These are phyloP conservation scores for Octomys mimax DNA, from an alignment of 2,797 vertebrate genomes.

Conservation along the genomic window DNA sequence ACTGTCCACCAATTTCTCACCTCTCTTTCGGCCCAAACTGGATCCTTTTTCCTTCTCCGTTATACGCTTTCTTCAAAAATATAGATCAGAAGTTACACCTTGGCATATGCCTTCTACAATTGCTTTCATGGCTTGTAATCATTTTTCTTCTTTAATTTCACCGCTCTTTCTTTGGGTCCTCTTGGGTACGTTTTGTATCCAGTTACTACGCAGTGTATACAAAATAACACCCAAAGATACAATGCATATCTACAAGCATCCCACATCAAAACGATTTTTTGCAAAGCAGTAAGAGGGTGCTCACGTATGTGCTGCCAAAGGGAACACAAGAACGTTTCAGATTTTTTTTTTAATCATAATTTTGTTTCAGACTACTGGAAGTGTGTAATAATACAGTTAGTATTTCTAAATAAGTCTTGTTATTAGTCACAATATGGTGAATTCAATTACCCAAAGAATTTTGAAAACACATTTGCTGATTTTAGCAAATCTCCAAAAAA, in stretches of 20 bases:
- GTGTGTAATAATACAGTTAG: conserved; percentile 61
- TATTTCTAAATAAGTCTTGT: conserved; percentile 52
- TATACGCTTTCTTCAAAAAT: not conserved
- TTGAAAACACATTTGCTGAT: conserved; percentile 85
- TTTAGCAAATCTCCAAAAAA: conserved; percentile 83
- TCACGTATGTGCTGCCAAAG: not conserved
- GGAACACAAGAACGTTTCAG: not conserved
- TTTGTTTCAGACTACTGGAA: not conserved
- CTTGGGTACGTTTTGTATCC: not conserved
- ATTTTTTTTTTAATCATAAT: not conserved
- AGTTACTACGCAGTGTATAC: not conserved
- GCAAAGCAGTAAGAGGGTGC: not conserved
- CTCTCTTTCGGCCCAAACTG: not conserved
- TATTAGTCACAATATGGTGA: conserved; percentile 23
- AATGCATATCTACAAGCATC: not conserved
- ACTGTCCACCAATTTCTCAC: not conserved
- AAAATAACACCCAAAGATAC: not conserved
- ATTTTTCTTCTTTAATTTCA: not conserved
- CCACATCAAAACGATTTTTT: not conserved
- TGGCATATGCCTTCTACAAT: not conserved
- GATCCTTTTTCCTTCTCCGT: not conserved
- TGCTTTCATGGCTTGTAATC: not conserved
- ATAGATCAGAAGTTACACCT: not conserved
- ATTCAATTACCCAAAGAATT: conserved; percentile 80
- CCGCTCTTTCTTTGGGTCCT: not conserved